Evolutionary conservation across 1,140 invertebrate species (phyloP).

Genomic region (Trichonephila clavata): DNA sequence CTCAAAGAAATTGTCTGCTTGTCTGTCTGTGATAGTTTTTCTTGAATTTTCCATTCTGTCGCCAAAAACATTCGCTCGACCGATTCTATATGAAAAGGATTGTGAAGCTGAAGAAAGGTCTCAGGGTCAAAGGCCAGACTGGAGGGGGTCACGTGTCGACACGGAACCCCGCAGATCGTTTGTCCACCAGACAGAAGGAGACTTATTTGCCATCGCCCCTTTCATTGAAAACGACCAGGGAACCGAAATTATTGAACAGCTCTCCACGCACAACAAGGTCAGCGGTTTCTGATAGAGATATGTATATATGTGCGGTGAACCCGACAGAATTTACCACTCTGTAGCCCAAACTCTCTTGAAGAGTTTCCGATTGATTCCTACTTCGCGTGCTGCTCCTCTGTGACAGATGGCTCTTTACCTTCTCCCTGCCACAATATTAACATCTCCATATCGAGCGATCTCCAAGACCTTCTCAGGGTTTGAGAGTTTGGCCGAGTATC

Average conservation of each 20-base stretch:
- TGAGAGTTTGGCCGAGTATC: not conserved
- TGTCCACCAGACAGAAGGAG: conserved; percentile 59
- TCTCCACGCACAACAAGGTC: conserved; percentile 63
- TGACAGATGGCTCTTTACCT: conserved; percentile 34
- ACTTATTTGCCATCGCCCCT: conserved; percentile 56
- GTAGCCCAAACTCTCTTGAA: conserved; percentile 13
- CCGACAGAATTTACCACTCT: conserved; percentile 61
- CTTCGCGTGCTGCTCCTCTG: conserved; percentile 38
- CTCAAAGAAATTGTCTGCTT: not conserved
- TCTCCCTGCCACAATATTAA: not conserved
- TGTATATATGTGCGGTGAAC: conserved; percentile 68
- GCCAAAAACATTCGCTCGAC: not conserved
- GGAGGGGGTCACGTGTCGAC: conserved; percentile 64
- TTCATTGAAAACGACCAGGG: conserved; percentile 53
- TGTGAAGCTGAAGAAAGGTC: not conserved
- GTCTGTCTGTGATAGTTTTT: not conserved
- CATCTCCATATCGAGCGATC: conserved; percentile 27
- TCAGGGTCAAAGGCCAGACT: not conserved
- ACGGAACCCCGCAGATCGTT: conserved; percentile 62
- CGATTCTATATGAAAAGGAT: not conserved
- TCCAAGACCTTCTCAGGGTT: not conserved
- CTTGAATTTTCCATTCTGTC: not conserved
- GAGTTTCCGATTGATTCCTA: conserved; percentile 17
- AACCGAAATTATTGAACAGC: conserved; percentile 69
- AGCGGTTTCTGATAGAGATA: conserved; percentile 44